These are phyloP conservation scores for Tyria jacobaeae DNA, from an alignment of 2,888 invertebrate genomes.

Conservation along the genomic window DNA sequence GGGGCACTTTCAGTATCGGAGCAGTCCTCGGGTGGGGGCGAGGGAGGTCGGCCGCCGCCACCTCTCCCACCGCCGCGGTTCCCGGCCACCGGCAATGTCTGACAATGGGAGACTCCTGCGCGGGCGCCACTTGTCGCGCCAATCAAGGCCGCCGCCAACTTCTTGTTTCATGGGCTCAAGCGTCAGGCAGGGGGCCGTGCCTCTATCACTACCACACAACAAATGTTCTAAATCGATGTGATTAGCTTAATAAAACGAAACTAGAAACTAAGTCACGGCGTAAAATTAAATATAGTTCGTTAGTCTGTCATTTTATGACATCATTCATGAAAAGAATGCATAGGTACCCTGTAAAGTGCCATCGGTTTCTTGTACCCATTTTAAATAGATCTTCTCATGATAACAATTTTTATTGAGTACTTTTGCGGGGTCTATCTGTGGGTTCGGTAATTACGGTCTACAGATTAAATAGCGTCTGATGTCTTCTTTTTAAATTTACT, in stretches of 20 bases:
- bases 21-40: conserved; percentile 92
- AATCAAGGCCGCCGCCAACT: conserved; percentile 89
- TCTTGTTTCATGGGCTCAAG: conserved; percentile 89
- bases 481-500: conserved; percentile 58
- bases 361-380: conserved; percentile 81
- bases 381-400: conserved; percentile 68
- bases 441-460: conserved; percentile 48
- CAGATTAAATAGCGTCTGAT: conserved; percentile 69
- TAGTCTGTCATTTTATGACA: conserved; percentile 84
- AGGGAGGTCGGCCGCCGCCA: conserved; percentile 91
- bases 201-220: conserved; percentile 84
- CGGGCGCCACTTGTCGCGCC: conserved; percentile 88
- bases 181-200: conserved; percentile 78
- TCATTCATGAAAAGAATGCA: conserved; percentile 73
- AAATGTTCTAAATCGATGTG: conserved; percentile 87
- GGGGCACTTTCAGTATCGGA: conserved; percentile 90
- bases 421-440: conserved; percentile 30
- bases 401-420: conserved; percentile 60
- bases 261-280: conserved; percentile 81
- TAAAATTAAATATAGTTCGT: conserved; percentile 78
- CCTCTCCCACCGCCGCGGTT: conserved; percentile 93
- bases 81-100: conserved; percentile 91
- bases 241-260: conserved; percentile 82
- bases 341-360: conserved; percentile 81
- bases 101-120: conserved; percentile 90